phyloP scores from a whole-genome alignment of 2,113 vertebrate genomes.

The Ifrita kowaldi region DNA sequence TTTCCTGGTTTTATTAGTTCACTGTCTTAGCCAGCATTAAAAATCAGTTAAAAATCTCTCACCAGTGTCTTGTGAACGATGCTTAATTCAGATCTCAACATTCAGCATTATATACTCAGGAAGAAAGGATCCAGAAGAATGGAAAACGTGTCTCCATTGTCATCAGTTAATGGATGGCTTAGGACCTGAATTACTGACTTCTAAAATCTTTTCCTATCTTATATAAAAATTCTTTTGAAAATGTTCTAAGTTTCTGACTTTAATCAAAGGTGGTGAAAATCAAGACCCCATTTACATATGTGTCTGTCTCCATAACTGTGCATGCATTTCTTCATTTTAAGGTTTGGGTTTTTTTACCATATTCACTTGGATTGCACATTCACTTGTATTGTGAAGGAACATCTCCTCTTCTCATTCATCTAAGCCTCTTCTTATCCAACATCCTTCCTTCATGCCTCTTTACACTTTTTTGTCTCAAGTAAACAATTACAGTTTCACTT shows the following conservation, averaged over 20 bases:
- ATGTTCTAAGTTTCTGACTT: not conserved
- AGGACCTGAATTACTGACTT: not conserved
- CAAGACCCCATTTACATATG: not conserved
- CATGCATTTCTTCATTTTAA: not conserved
- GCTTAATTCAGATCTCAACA: not conserved
- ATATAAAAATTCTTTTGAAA: not conserved
- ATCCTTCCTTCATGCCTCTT: not conserved
- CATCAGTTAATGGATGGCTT: not conserved
- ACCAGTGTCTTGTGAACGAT: not conserved
- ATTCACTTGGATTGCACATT: not conserved
- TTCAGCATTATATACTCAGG: not conserved
- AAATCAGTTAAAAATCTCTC: not conserved
- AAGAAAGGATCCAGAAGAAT: not conserved
- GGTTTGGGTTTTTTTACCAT: not conserved
- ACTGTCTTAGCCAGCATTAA: not conserved
- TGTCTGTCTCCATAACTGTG: not conserved
- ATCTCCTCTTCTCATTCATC: too few species aligned
- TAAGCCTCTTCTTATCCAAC: not conserved
- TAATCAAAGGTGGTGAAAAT: not conserved
- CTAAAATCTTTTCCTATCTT: not conserved
- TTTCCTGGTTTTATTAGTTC: not conserved
- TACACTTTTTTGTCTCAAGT: not conserved
- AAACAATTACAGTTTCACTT: not conserved
- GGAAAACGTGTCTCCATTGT: not conserved
- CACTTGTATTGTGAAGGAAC: not conserved